Evolutionary conservation across 1,140 invertebrate genomes (phyloP).

Genomic region (Melipona quadrifasciata): DNA sequence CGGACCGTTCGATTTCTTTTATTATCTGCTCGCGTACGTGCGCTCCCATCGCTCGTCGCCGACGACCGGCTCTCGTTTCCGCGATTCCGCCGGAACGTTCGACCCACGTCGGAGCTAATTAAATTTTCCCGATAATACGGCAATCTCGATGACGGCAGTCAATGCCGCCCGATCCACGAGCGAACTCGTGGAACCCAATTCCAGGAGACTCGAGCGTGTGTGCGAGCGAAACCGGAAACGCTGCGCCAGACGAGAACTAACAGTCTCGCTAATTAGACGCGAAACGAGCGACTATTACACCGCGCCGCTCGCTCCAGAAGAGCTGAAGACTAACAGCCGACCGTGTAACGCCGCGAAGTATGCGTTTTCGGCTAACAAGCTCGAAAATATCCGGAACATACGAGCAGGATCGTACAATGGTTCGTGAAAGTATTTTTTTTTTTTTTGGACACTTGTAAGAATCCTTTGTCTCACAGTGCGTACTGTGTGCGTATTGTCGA

Average conservation of each 20-base stretch:
- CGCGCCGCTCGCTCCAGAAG: not conserved
- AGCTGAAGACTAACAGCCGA: conserved; percentile 40
- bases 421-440: not conserved
- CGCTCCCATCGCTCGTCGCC: conserved; percentile 13
- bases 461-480: not conserved
- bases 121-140: conserved; percentile 71
- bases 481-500: no score
- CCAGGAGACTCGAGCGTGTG: not conserved
- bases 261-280: conserved; percentile 61
- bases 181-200: not conserved
- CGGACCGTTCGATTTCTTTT: conserved; percentile 60
- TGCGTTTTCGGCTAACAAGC: conserved; percentile 35
- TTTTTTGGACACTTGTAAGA: not conserved
- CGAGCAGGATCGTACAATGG: not conserved
- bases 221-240: not conserved
- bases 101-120: conserved; percentile 69
- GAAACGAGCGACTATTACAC: conserved; percentile 59
- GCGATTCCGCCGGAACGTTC: not conserved
- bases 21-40: conserved; percentile 67
- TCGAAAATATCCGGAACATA: not conserved
- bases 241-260: conserved; percentile 54
- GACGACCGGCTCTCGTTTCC: not conserved
- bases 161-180: not conserved
- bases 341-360: conserved; percentile 28
- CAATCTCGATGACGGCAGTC: conserved; percentile 67